These are phyloP conservation scores for Festucalex cinctus DNA, from an alignment of 2,113 vertebrate species.

Conservation along the genomic window DNA sequence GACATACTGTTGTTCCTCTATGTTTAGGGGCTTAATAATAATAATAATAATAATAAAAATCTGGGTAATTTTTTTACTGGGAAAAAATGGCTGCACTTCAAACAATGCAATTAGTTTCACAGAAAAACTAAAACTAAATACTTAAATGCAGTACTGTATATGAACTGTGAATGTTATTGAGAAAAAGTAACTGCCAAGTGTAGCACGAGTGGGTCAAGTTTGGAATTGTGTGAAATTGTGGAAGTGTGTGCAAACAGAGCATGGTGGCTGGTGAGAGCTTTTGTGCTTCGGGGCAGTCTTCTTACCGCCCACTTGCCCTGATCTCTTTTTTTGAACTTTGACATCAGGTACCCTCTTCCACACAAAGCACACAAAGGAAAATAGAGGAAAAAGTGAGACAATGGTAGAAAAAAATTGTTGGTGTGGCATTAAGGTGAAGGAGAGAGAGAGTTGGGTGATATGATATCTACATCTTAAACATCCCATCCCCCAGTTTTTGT, in stretches of 20 bases:
- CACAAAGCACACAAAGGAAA: constrained; percentile 9
- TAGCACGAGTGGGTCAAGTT: constrained; percentile 10
- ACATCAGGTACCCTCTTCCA: constrained; percentile 26
- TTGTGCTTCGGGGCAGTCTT: constrained; percentile 28
- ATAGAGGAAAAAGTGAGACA: constrained; percentile 20
- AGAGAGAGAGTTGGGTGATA: neutral
- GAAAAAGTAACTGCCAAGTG: neutral
- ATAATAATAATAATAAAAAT: too few relatives aligned
- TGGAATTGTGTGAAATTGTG: constrained; percentile 14
- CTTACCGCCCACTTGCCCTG: constrained; percentile 28
- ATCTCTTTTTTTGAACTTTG: constrained; percentile 41
- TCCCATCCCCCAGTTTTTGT: too few relatives aligned
- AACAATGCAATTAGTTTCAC: too few relatives aligned
- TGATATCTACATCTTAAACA: too few relatives aligned
- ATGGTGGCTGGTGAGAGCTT: constrained; percentile 23
- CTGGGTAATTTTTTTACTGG: too few relatives aligned
- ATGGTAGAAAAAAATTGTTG: neutral
- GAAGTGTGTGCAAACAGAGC: constrained; percentile 10
- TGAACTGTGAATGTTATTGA: neutral
- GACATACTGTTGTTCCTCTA: too few relatives aligned
- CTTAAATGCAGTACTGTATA: neutral
- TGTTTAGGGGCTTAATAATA: too few relatives aligned
- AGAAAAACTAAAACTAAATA: neutral
- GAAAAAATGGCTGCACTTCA: too few relatives aligned
- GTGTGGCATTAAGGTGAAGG: neutral